Evolutionary conservation across 2,113 vertebrate species (phyloP).

Genomic region (Tauraco erythrolophus): DNA sequence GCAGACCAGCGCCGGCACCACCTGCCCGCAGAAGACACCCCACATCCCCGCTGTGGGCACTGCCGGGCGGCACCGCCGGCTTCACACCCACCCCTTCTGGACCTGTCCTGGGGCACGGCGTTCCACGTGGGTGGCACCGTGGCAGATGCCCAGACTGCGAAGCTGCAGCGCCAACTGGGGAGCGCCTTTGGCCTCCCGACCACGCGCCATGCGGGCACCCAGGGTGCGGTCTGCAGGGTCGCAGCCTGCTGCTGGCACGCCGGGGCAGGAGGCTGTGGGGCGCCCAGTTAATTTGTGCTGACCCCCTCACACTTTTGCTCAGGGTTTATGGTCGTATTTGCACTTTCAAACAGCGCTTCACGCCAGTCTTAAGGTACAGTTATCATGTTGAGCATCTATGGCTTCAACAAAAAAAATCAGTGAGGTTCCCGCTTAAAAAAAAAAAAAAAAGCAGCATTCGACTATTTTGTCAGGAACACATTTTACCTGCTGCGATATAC

Average conservation of each 20-base stretch:
- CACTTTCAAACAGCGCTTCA: background rate
- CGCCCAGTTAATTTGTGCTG: background rate
- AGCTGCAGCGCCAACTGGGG: background rate
- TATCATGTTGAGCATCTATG: background rate
- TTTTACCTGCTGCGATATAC: background rate
- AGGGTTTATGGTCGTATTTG: background rate
- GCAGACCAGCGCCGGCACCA: background rate
- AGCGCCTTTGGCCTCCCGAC: background rate
- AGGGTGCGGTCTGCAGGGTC: background rate
- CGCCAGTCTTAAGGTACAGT: background rate
- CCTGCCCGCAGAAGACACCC: background rate
- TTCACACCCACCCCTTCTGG: background rate
- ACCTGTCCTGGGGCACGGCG: background rate
- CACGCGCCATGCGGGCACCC: no score
- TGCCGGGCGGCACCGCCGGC: background rate
- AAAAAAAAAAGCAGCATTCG: background rate
- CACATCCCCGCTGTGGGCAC: background rate
- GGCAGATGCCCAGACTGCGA: background rate
- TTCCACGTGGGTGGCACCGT: background rate
- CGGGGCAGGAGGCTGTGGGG: background rate
- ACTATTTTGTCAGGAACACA: background rate
- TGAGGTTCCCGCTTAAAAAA: background rate
- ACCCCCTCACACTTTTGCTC: background rate
- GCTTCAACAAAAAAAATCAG: background rate
- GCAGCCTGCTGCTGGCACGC: background rate